Evolutionary conservation across 1,140 invertebrate genomes (phyloP).

Genomic region (Trypoxylus dichotomus): DNA sequence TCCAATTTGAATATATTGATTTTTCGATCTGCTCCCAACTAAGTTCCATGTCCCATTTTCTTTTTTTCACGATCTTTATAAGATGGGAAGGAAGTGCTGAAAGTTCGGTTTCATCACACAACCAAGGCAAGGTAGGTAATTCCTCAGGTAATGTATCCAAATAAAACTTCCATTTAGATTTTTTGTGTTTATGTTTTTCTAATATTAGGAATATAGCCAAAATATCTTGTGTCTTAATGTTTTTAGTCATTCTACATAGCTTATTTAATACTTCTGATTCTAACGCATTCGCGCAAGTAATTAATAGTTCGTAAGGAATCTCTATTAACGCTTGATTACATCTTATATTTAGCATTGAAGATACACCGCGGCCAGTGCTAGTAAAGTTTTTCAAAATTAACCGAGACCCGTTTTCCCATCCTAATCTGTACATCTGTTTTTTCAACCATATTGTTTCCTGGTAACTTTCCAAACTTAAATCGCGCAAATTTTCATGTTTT

Average conservation of each 20-base stretch:
- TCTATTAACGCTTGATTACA: slow-evolving; percentile 56
- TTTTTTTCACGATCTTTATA: slow-evolving; percentile 46
- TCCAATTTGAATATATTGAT: slow-evolving; percentile 42
- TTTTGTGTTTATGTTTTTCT: slow-evolving; percentile 54
- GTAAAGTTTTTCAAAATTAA: slow-evolving; percentile 50
- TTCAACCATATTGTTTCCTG: slow-evolving; percentile 39
- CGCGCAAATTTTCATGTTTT: neutral
- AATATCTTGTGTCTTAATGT: slow-evolving; percentile 57
- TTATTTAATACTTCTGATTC: slow-evolving; percentile 42
- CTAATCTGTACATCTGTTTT: slow-evolving; percentile 43
- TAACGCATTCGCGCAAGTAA: slow-evolving; percentile 54
- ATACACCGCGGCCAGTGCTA: slow-evolving; percentile 62
- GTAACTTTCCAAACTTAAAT: slow-evolving; percentile 35
- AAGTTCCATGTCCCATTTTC: slow-evolving; percentile 48
- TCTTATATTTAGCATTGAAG: slow-evolving; percentile 53
- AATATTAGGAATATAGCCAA: slow-evolving; percentile 65
- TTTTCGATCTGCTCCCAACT: slow-evolving; percentile 43
- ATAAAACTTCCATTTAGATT: slow-evolving; percentile 58
- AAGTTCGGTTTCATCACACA: slow-evolving; percentile 54
- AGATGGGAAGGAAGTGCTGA: slow-evolving; percentile 51
- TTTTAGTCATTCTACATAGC: slow-evolving; percentile 44
- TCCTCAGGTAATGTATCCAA: slow-evolving; percentile 60
- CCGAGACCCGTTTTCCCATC: slow-evolving; percentile 44
- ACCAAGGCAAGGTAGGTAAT: slow-evolving; percentile 58
- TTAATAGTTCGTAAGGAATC: slow-evolving; percentile 58